Conservation (phyloP, 2,113 vertebrate species). For the Mesoclemmys tuberculata region DNA sequence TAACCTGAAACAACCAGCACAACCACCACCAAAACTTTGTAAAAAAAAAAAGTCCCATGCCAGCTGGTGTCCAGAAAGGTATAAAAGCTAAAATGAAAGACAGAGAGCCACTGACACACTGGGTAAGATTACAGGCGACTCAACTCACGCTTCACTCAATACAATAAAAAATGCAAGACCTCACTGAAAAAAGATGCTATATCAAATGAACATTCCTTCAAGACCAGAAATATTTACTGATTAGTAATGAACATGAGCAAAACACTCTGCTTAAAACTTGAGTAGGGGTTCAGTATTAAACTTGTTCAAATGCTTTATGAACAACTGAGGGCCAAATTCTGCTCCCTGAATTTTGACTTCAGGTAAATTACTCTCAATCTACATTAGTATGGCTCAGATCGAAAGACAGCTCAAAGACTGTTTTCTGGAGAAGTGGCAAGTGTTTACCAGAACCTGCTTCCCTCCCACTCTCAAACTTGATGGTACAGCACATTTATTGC, state of each 20-base stretch:
- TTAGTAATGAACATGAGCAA: not conserved
- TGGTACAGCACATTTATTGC: not conserved
- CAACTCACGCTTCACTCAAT: not conserved
- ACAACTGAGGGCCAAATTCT: not conserved
- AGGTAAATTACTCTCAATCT: not conserved
- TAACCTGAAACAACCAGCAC: not conserved
- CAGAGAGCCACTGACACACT: accelerated
- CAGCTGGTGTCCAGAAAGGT: not conserved
- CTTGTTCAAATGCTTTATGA: not conserved
- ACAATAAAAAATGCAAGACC: not conserved
- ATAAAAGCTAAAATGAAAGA: not conserved
- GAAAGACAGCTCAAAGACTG: not conserved
- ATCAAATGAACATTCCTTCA: not conserved
- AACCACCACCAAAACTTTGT: not conserved
- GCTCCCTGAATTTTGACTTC: not conserved
- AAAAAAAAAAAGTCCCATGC: not conserved
- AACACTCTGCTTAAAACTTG: not conserved
- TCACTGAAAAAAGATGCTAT: not conserved
- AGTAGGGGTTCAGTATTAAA: not conserved
- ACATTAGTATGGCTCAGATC: not conserved
- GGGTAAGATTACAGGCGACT: not conserved
- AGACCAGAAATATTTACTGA: not conserved
- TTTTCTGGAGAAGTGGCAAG: not conserved
- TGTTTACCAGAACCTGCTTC: not conserved
- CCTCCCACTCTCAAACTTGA: not conserved